Base-by-base conservation (phyloP, 2,113 vertebrate genomes). In the Protobothrops flavoviridis region DNA sequence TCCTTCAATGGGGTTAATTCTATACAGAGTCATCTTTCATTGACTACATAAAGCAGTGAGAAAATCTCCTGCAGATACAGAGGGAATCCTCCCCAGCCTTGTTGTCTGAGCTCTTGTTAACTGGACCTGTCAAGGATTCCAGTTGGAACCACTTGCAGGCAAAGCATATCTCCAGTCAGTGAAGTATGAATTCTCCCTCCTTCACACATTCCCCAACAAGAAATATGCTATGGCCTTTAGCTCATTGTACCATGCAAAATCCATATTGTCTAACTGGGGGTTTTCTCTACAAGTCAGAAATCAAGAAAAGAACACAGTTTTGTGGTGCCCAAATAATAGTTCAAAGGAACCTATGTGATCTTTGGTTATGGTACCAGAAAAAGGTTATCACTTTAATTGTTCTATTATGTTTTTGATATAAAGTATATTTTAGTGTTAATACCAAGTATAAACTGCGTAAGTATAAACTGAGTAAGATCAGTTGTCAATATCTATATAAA, bases 331-430 rank as follows among this genome's bases (percentile, higher is more conserved):
- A 17, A 88, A 55, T 5, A 94, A 89, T 23, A 33, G 4, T 69
- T 90, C 64, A 59, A 33, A 12, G 33, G 45, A 10, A 39, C 53
- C 13, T 55, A 7, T 5, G 53, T 93, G 88, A 61, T 87, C 91
- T 91, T 92, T 15, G 93, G 94, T 95, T n/a, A 1, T 17, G 12
- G 24, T 8, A 11, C 7, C 17, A 91, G 59, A 29, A 92, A 88
- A 90, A 39, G 5, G 6, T 81, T 81, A 81, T 17, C 69, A 81
- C 7, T 81, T 81, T 39, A 20, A 39, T 39, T 39, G 69, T 74
- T 33, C 13, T 74, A 20, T 74, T 39, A 13, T 20, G n/a, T 39
- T 74, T 74, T 39, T 64, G 10, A 29, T 64, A 64, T 64, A 29
- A 64, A 64, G 61, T 29, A 64, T 12, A 64, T 64, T 64, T 29